Conservation (phyloP, 2,113 vertebrate genomes). For the Nothoprocta perdicaria region DNA sequence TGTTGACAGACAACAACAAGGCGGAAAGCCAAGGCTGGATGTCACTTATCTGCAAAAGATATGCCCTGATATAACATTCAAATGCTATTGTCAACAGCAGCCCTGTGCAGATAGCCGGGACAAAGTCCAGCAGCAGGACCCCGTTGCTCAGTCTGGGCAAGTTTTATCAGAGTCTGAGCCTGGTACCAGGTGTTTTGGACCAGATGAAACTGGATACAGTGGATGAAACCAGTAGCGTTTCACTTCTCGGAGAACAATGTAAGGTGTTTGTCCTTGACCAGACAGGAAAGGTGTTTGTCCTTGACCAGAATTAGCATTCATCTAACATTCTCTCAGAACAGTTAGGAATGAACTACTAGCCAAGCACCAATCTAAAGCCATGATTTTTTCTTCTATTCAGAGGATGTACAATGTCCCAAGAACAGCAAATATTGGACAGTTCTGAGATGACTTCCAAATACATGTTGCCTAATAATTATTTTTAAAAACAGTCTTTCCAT, state of each 20-base stretch:
- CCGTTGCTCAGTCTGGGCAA: background rate
- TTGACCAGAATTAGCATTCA: background rate
- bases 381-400: background rate
- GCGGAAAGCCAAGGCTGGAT: background rate
- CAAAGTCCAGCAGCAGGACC: background rate
- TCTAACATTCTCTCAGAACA: background rate
- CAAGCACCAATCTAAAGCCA: background rate
- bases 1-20: background rate
- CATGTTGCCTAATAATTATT: fast-evolving
- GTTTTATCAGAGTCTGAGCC: background rate
- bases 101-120: background rate
- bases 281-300: background rate
- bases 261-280: background rate
- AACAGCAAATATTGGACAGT: background rate
- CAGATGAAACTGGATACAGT: background rate
- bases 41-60: background rate
- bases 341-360: background rate
- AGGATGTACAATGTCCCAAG: background rate
- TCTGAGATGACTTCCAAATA: background rate
- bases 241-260: background rate
- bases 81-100: background rate
- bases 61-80: background rate
- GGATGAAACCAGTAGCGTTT: background rate
- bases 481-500: background rate
- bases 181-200: background rate